Conservation (phyloP, 2,797 vertebrate genomes). For the Cetoscarus ocellatus region DNA sequence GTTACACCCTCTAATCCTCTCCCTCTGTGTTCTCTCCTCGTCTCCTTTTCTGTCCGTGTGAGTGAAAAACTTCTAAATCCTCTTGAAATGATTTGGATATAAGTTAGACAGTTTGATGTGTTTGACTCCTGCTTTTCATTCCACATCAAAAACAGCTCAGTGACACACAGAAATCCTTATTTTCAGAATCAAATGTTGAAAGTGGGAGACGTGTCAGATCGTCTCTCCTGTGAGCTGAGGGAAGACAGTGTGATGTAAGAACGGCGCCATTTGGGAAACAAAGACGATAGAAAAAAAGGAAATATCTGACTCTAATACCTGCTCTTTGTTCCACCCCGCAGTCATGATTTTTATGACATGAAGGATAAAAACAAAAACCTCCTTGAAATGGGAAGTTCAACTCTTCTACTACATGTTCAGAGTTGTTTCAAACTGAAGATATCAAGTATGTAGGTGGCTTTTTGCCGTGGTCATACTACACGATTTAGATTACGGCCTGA, state of each 20-base stretch:
- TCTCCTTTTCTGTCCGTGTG: conserved; percentile 3
- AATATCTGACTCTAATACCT: neutral
- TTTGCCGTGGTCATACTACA: too few species aligned
- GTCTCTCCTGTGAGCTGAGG: conserved; percentile 19
- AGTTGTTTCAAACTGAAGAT: too few species aligned
- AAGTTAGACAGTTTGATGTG: conserved; percentile 10
- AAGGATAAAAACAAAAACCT: too few species aligned
- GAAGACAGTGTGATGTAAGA: conserved; percentile 40
- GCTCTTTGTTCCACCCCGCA: neutral
- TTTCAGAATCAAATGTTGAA: conserved; percentile 14
- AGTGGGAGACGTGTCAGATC: neutral
- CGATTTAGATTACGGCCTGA: too few species aligned
- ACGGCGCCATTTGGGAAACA: conserved; percentile 15
- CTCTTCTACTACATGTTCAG: neutral
- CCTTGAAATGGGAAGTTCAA: too few species aligned
- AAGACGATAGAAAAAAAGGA: neutral
- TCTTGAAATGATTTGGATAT: conserved; percentile 1
- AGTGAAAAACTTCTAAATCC: conserved; percentile 18
- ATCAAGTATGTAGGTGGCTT: too few species aligned
- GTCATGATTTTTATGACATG: neutral
- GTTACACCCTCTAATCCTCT: neutral
- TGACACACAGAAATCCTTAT: conserved; percentile 33
- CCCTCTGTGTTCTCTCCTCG: neutral
- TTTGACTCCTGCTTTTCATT: conserved; percentile 13
- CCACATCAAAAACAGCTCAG: conserved; percentile 34